Conservation (phyloP, 2,888 invertebrate species). For the Drosophila subquinaria region DNA sequence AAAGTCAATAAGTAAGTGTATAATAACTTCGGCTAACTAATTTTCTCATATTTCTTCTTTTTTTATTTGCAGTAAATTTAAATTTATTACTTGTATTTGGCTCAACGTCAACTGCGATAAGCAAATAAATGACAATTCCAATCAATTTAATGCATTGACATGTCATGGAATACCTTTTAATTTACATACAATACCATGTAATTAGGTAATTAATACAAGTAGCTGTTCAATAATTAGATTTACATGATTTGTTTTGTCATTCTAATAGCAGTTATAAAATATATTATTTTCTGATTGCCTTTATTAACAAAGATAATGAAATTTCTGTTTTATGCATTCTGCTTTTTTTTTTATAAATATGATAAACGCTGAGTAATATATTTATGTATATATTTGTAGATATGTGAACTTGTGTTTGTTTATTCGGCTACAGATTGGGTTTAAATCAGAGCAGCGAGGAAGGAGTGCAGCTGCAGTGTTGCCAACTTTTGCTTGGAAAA, state of each 20-base stretch:
- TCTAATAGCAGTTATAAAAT: slow-evolving; percentile 4
- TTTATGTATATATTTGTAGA: too few relatives aligned
- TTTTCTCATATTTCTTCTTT: neutral
- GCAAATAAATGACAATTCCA: slow-evolving; percentile 24
- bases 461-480: too few relatives aligned
- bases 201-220: slow-evolving; percentile 6
- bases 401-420: too few relatives aligned
- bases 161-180: slow-evolving; percentile 11
- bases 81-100: slow-evolving; percentile 32
- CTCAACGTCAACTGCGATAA: slow-evolving; percentile 29
- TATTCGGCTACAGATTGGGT: too few relatives aligned
- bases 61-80: slow-evolving; percentile 12
- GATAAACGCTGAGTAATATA: too few relatives aligned
- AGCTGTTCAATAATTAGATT: slow-evolving; percentile 9
- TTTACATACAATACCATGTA: slow-evolving; percentile 31
- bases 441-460: neutral
- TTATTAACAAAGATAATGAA: neutral
- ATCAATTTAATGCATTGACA: slow-evolving; percentile 25
- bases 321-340: too few relatives aligned
- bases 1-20: neutral
- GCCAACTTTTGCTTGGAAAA: too few relatives aligned
- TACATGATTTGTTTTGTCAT: slow-evolving; percentile 8
- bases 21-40: neutral
- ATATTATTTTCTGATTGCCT: slow-evolving; percentile 5
- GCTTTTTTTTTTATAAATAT: too few relatives aligned